Evolutionary conservation across 2,113 vertebrate species (phyloP).

Genomic region (Pollachius pollachius): DNA sequence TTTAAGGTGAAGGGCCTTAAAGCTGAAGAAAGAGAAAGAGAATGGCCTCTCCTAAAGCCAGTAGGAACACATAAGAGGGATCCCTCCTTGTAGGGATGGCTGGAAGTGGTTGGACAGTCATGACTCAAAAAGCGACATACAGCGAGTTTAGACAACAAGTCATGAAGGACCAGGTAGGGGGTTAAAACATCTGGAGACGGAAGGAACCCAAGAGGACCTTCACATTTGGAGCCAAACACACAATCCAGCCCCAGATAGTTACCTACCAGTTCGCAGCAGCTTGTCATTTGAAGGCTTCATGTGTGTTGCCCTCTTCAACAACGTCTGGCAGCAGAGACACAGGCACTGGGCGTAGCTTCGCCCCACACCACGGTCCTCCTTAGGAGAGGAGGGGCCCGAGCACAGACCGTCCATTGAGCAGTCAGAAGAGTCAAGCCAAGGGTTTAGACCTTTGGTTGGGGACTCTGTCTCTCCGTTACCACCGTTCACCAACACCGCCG

Average conservation of each 20-base stretch:
- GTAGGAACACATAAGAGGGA: background rate
- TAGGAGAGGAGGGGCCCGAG: background rate
- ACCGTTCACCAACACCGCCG: too few species aligned
- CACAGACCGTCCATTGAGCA: background rate
- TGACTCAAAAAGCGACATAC: background rate
- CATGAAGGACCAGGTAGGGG: background rate
- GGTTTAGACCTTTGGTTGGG: too few species aligned
- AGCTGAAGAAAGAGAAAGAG: too few species aligned
- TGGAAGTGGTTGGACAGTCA: background rate
- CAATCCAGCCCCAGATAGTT: background rate
- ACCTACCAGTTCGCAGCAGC: constrained; percentile 40
- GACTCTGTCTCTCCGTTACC: too few species aligned
- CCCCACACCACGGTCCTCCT: background rate
- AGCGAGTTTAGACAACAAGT: background rate
- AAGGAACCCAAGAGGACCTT: too few species aligned
- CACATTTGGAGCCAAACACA: background rate
- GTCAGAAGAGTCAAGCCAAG: background rate
- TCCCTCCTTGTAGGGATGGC: too few species aligned
- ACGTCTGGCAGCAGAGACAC: constrained; percentile 43
- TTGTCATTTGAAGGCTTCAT: constrained; percentile 36
- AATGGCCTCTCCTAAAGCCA: too few species aligned
- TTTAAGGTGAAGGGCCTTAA: too few species aligned
- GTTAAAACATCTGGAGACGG: background rate
- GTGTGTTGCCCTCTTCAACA: constrained; percentile 43
- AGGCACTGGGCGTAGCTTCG: constrained; percentile 28